Evolutionary conservation across 2,797 vertebrate genomes (phyloP).

Genomic region (Myotis myotis): DNA sequence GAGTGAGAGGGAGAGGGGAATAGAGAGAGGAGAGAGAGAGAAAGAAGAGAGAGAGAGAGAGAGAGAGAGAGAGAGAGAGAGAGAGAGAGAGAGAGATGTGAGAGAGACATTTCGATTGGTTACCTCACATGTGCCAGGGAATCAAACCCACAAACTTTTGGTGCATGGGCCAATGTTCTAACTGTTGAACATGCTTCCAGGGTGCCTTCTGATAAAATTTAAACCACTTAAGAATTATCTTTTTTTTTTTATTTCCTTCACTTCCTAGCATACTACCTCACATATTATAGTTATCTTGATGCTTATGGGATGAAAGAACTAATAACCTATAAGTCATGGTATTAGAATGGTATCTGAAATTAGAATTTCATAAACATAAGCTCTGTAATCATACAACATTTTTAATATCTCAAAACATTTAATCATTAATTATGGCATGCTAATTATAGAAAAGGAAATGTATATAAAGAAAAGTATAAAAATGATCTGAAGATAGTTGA

Average conservation of each 20-base stretch:
- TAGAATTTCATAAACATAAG: slow-evolving; percentile 1
- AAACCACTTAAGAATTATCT: neutral
- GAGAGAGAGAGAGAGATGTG: too few relatives aligned
- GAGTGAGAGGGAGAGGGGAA: too few relatives aligned
- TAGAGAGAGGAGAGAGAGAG: too few relatives aligned
- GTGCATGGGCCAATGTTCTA: too few relatives aligned
- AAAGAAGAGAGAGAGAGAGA: too few relatives aligned
- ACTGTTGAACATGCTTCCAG: too few relatives aligned
- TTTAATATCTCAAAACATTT: neutral
- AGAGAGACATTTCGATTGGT: too few relatives aligned
- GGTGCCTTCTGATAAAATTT: neutral
- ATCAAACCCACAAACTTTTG: too few relatives aligned
- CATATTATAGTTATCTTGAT: neutral
- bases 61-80: too few relatives aligned
- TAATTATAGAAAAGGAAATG: neutral
- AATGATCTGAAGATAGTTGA: neutral
- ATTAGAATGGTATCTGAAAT: neutral
- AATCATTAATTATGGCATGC: neutral
- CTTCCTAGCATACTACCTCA: neutral
- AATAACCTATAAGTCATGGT: neutral
- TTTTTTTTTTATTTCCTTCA: neutral
- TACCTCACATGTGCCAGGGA: too few relatives aligned
- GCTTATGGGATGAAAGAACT: neutral
- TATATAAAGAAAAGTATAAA: neutral
- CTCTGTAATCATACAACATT: neutral